Evolutionary conservation across 2,113 vertebrate genomes (phyloP).

Genomic region (Cyprinodon brontotheroides): DNA sequence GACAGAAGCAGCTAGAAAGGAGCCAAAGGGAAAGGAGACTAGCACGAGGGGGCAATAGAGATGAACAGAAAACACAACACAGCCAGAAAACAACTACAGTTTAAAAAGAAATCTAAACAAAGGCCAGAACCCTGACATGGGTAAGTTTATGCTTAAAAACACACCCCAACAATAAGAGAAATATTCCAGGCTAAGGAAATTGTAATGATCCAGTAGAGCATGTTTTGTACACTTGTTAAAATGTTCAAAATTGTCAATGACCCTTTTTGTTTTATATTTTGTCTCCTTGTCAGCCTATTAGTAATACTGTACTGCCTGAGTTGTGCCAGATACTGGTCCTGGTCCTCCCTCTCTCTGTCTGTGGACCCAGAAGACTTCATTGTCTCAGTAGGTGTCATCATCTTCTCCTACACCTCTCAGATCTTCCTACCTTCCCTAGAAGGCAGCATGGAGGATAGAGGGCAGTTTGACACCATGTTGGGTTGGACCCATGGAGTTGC

Average conservation of each 20-base stretch:
- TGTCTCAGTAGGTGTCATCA: constrained; percentile 82
- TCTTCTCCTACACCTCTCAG: constrained; percentile 89
- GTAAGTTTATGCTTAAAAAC: background rate
- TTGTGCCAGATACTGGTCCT: constrained; percentile 76
- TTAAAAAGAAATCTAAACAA: too few species aligned
- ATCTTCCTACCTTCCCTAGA: constrained; percentile 85
- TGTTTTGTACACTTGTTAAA: too few species aligned
- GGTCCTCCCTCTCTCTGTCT: constrained; percentile 73
- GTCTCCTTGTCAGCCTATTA: constrained; percentile 64
- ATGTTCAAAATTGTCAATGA: too few species aligned
- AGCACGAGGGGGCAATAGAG: too few species aligned
- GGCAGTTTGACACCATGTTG: constrained; percentile 78
- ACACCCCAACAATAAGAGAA: background rate
- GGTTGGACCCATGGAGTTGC: constrained; percentile 82
- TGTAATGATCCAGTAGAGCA: background rate
- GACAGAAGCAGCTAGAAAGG: too few species aligned
- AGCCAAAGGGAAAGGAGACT: too few species aligned
- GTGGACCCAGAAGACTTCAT: constrained; percentile 82
- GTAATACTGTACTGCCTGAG: constrained; percentile 81
- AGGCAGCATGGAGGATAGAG: constrained; percentile 80
- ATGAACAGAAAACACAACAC: too few species aligned
- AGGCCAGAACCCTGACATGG: too few species aligned
- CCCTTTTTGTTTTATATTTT: background rate
- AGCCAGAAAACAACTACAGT: too few species aligned
- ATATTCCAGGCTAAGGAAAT: background rate